Conservation (phyloP, 2,797 vertebrate genomes). For the Hafferia zeledoni region DNA sequence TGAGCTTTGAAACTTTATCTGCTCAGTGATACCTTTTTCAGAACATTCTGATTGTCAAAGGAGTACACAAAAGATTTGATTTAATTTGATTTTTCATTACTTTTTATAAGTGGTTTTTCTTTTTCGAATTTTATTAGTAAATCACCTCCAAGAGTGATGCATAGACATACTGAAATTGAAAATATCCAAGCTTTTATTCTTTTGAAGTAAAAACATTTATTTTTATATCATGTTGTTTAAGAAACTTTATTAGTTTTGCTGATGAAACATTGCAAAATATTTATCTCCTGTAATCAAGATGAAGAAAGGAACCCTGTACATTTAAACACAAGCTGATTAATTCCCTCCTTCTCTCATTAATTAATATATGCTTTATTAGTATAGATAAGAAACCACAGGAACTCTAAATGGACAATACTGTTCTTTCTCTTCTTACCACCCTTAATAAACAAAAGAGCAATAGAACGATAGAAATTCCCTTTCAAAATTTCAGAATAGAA, state of each 20-base stretch:
- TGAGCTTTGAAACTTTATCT: slow-evolving; percentile 21
- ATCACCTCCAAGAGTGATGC: background rate
- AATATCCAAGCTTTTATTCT: background rate
- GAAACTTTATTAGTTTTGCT: background rate
- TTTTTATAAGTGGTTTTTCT: background rate
- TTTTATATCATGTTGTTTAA: background rate
- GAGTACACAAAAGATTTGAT: background rate
- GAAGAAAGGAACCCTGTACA: background rate
- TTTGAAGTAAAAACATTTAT: background rate
- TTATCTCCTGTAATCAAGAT: background rate
- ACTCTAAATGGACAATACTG: background rate
- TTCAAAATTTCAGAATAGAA: background rate
- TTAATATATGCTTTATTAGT: background rate
- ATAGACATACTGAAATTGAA: background rate
- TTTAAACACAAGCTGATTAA: background rate
- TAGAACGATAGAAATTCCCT: background rate
- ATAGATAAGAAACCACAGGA: background rate
- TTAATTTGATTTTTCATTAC: background rate
- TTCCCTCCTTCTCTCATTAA: background rate
- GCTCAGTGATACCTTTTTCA: background rate
- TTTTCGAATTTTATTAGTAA: background rate
- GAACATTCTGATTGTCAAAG: background rate
- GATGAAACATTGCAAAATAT: background rate
- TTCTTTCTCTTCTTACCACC: background rate
- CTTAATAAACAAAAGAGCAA: background rate